A percentile compares a stretch with the other conserved stretches of the same genome.
Evolutionary conservation across 2,113 vertebrate genomes (phyloP).

Genomic region (Gobio gobio): DNA sequence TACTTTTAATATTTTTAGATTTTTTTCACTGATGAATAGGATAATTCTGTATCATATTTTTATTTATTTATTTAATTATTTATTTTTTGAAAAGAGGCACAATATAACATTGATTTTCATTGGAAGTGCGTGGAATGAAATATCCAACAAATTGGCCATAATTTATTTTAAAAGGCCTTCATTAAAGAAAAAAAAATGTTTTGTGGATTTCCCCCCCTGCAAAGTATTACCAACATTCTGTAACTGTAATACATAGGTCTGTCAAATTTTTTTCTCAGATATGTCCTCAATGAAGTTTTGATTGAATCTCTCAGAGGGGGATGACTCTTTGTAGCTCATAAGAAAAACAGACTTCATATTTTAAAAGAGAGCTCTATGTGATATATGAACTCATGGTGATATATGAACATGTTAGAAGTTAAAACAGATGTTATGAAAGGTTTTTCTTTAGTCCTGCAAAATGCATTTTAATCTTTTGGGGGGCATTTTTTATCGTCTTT

Average conservation of each 20-base stretch:
- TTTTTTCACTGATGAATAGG: too few species aligned
- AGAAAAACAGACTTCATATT: conserved; percentile 20
- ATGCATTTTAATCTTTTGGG: conserved; percentile 65
- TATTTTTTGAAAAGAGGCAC: background rate
- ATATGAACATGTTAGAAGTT: conserved; percentile 59
- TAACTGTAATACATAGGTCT: background rate
- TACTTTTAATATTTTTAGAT: too few species aligned
- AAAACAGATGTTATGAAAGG: conserved; percentile 68
- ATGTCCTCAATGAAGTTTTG: conserved; percentile 9
- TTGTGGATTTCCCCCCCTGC: background rate
- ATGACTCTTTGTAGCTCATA: conserved; percentile 10
- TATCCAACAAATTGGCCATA: background rate
- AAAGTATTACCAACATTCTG: background rate
- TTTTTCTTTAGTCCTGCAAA: conserved; percentile 68
- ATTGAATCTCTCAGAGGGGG: conserved; percentile 13
- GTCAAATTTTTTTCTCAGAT: conserved; percentile 11
- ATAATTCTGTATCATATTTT: too few species aligned
- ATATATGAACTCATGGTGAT: conserved; percentile 41
- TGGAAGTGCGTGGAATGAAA: background rate
- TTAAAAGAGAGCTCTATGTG: conserved; percentile 14
- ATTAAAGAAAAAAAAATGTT: conserved; percentile 4
- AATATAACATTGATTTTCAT: background rate
- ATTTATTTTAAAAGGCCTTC: background rate
- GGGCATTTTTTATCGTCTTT: conserved; percentile 55
- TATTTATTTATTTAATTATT: background rate